Evolutionary conservation across 2,888 invertebrate genomes (phyloP), one percentile per base, ranked within the genome.

Genomic region (Spodoptera picta): DNA sequence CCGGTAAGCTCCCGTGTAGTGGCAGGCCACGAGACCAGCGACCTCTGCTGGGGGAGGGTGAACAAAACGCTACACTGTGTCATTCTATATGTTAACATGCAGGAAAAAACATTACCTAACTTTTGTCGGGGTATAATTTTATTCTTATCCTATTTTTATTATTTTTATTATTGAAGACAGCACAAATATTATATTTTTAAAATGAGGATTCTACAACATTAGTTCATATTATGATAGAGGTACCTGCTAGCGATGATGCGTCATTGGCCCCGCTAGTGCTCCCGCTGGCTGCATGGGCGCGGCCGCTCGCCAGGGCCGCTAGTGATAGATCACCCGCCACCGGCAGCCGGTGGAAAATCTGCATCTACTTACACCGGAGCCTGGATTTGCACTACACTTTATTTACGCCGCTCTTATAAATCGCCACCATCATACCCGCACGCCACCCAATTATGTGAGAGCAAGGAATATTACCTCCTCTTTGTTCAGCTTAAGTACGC

Each of bases 291-390:
- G 43, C 43, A 44, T 47, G 42, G 70, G 72, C 69, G 62, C 72
- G 43, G 58, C 62, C 41, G 72, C 55, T 70, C 77, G 69, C 67
- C 65, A 77, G 73, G 58, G 70, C 71, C 71, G 56, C 76, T 62
- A 69, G 86, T 91, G 92, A 92, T 90, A 86, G 91, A 91, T 92
- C 84, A 83, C 85, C 88, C 89, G 90, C 88, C 90, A 81, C 75
- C 69, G 73, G 78, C 90, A 89, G 82, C 88, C 87, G 88, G 87
- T 83, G 85, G 79, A 81, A 78, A 80, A 85, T 89, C 88, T 90
- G 90, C 91, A 90, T 91, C 88, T 87, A 85, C 88, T 90, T 87
- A 88, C 85, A 80, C 63, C 80, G 72, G 73, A 81, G 80, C 77
- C 80, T 79, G 84, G 86, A 84, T 87, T 86, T 87, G 85, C 87